Percentiles rank a stretch among this genome's conserved stretches.
Conservation (phyloP, 2,797 vertebrate species). For the Apodemus agrarius region DNA sequence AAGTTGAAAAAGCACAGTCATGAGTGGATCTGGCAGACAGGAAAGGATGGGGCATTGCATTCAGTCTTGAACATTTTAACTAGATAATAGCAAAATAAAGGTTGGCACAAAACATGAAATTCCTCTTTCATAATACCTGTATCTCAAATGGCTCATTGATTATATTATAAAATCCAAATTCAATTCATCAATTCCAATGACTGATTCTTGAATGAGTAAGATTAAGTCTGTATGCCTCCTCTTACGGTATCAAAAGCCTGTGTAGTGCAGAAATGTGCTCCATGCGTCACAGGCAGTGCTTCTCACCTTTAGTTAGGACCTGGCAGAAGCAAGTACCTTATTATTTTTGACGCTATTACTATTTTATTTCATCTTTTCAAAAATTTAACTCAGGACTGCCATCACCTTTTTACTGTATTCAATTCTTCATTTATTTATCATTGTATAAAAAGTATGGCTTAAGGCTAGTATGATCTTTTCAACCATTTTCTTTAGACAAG, state of each 20-base stretch:
- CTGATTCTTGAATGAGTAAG: constrained; percentile 57
- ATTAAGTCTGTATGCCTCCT: constrained; percentile 29
- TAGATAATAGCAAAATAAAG: constrained; percentile 37
- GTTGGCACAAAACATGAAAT: neutral
- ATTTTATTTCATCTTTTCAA: neutral
- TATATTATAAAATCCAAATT: constrained; percentile 47
- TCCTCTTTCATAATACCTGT: constrained; percentile 40
- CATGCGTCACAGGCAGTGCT: neutral
- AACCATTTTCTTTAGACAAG: constrained; percentile 30
- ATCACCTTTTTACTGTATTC: neutral
- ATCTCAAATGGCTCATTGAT: constrained; percentile 13
- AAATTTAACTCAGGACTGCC: neutral
- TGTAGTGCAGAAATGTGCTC: constrained; percentile 21
- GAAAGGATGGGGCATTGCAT: neutral
- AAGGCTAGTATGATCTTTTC: neutral
- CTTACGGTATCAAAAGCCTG: constrained; percentile 6
- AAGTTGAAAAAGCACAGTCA: neutral
- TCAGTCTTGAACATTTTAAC: constrained; percentile 13
- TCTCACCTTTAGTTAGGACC: constrained; percentile 19
- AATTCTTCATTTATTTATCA: neutral
- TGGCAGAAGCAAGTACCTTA: neutral
- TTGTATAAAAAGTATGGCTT: constrained; percentile 5
- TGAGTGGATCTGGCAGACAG: neutral
- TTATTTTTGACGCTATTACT: neutral
- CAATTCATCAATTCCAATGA: constrained; percentile 20